Percentiles rank a stretch among this genome's conserved stretches.
phyloP scores from a whole-genome alignment of 2,888 invertebrate species.

The Parnassius glacialis region DNA sequence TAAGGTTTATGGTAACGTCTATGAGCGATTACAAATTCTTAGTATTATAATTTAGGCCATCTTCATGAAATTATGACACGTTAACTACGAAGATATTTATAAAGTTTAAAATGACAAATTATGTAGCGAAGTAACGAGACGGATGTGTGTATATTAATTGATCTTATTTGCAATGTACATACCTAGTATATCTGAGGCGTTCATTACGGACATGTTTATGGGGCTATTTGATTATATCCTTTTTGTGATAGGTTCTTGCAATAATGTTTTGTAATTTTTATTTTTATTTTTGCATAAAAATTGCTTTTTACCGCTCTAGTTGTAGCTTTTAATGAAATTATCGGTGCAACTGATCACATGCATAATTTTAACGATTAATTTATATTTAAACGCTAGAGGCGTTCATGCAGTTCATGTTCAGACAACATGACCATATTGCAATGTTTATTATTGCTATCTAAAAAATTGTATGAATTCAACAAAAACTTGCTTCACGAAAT shows the following conservation, averaged over 20 bases:
- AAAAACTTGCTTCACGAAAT: background rate
- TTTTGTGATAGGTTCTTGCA: conserved; percentile 74
- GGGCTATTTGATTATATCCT: conserved; percentile 41
- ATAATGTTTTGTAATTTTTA: conserved; percentile 53
- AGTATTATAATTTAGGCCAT: conserved; percentile 64
- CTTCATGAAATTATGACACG: conserved; percentile 71
- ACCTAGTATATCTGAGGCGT: conserved; percentile 57
- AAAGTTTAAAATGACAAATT: conserved; percentile 71
- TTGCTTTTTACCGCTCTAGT: conserved; percentile 55
- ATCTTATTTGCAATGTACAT: conserved; percentile 76
- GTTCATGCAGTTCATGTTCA: conserved; percentile 10
- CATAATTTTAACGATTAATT: conserved; percentile 32
- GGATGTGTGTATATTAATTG: conserved; percentile 58
- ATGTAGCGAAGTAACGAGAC: conserved; percentile 57
- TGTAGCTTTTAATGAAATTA: conserved; percentile 43
- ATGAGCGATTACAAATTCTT: conserved; percentile 44
- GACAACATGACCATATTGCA: background rate
- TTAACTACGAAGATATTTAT: conserved; percentile 63
- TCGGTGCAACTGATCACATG: conserved; percentile 30
- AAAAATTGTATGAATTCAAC: background rate
- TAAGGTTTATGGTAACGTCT: conserved; percentile 36
- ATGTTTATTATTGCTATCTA: background rate
- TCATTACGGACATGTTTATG: conserved; percentile 51
- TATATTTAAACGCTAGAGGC: conserved; percentile 39
- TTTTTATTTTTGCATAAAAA: conserved; percentile 34